Percentiles rank a stretch among this genome's conserved stretches.
Conservation (phyloP, 2,113 vertebrate species). For the Eclectus roratus region DNA sequence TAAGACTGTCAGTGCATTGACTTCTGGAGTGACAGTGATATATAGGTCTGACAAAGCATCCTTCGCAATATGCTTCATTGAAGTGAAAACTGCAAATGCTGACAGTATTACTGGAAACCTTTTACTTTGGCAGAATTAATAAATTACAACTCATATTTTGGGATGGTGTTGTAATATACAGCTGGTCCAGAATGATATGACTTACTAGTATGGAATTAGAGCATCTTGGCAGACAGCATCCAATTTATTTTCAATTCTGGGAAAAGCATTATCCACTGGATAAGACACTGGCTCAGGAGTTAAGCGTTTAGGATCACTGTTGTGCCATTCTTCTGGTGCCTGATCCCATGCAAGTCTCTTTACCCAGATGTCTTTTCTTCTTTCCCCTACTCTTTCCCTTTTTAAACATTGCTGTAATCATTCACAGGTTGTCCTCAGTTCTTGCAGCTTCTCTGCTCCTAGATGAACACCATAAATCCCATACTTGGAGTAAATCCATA, state of each 20-base stretch:
- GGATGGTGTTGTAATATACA: background rate
- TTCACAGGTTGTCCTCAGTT: background rate
- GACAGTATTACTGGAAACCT: constrained; percentile 27
- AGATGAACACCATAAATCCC: background rate
- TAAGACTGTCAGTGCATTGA: constrained; percentile 22
- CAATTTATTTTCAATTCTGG: constrained; percentile 37
- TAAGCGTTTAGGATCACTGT: background rate
- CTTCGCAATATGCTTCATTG: constrained; percentile 24
- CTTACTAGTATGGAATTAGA: background rate
- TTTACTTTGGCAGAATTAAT: constrained; percentile 54
- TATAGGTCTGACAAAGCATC: constrained; percentile 43
- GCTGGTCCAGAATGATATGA: background rate
- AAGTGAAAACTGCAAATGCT: constrained; percentile 31
- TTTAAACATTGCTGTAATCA: background rate
- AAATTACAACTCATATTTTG: constrained; percentile 24
- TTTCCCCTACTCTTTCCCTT: background rate
- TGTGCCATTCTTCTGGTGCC: background rate
- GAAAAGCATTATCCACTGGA: background rate
- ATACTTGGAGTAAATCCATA: background rate
- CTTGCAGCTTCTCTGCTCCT: background rate
- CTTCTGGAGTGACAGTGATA: constrained; percentile 49
- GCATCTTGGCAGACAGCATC: background rate
- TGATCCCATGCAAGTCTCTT: background rate
- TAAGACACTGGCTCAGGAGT: background rate
- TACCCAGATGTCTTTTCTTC: background rate